phyloP scores from a whole-genome alignment of 1,140 invertebrate genomes.

The Drosophila sturtevanti region DNA sequence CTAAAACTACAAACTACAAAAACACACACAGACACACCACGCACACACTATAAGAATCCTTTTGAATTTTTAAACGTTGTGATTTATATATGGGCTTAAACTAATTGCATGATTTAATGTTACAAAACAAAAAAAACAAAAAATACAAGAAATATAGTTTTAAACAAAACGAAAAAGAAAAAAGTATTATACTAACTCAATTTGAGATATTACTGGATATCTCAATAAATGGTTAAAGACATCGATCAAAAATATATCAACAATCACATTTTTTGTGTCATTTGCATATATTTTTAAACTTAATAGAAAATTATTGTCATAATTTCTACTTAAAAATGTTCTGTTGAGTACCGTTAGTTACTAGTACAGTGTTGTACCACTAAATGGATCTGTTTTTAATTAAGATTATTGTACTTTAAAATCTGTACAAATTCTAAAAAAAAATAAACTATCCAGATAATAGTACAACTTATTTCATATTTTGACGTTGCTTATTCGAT shows the following conservation, averaged over 20 bases:
- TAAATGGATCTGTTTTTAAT: background rate
- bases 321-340: background rate
- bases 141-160: slow-evolving; percentile 25
- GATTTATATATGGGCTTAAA: slow-evolving; percentile 67
- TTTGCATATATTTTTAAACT: too few relatives aligned
- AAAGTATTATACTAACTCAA: background rate
- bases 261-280: background rate
- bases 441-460: too few relatives aligned
- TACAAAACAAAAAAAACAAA: slow-evolving; percentile 20
- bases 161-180: slow-evolving; percentile 17
- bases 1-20: slow-evolving; percentile 1
- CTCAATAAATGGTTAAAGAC: background rate
- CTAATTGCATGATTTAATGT: slow-evolving; percentile 72
- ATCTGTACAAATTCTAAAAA: too few relatives aligned
- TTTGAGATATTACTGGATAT: background rate
- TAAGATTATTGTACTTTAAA: too few relatives aligned
- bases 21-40: slow-evolving; percentile 12
- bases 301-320: too few relatives aligned
- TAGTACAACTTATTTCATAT: too few relatives aligned
- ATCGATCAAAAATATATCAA: background rate
- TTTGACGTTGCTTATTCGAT: background rate
- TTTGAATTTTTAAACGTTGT: slow-evolving; percentile 76
- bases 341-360: background rate
- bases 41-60: slow-evolving; percentile 16
- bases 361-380: background rate